These are phyloP conservation scores for Trichosurus vulpecula DNA, from an alignment of 2,797 vertebrate species.

Conservation along the genomic window DNA sequence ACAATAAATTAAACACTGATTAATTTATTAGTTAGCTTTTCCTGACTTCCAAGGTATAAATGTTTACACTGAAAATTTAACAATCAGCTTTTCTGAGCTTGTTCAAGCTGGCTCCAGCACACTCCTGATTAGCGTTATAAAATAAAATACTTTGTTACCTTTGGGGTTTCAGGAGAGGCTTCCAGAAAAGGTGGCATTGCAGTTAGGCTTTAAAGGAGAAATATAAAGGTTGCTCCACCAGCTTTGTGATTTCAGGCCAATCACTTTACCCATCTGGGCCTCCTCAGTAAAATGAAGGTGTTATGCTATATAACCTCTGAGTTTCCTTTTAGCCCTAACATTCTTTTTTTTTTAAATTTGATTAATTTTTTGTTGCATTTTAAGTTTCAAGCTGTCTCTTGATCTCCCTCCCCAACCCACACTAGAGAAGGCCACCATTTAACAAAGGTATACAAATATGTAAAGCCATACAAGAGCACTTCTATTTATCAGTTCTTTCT, in stretches of 20 bases:
- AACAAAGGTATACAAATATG: neutral
- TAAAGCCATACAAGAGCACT: neutral
- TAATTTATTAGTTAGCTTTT: neutral
- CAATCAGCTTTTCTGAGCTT: neutral
- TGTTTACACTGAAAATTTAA: neutral
- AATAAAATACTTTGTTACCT: neutral
- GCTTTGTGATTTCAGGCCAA: neutral
- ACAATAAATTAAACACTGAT: neutral
- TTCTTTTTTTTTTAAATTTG: neutral
- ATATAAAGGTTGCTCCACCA: neutral
- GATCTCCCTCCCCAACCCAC: neutral
- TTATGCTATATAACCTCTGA: neutral
- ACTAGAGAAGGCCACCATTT: neutral
- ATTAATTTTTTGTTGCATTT: neutral
- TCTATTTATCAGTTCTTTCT: neutral
- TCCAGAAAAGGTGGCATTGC: neutral
- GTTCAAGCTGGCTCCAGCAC: neutral
- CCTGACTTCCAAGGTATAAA: neutral
- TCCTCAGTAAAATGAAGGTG: neutral
- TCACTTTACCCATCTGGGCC: neutral
- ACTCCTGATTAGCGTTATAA: neutral
- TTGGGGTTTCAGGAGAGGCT: neutral
- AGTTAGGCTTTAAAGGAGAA: neutral
- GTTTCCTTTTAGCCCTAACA: neutral
- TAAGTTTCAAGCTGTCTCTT: neutral